Evolutionary conservation across 2,113 vertebrate species (phyloP), one percentile per base, ranked within the genome.

Genomic region (Alligator sinensis): DNA sequence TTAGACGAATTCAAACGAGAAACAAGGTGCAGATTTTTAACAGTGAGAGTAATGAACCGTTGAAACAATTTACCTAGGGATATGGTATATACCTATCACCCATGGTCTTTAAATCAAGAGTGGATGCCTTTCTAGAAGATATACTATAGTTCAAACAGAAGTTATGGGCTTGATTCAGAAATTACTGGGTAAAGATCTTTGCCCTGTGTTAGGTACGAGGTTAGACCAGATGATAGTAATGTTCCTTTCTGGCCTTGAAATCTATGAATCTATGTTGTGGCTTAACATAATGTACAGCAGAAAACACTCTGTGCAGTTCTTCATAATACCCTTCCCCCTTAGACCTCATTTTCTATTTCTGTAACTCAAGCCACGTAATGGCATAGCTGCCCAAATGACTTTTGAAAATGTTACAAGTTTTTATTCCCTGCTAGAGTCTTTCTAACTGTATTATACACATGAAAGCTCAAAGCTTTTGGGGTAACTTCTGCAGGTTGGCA

Each of bases 11-110:
- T 95, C 83, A 86, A 1, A 66, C 59, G 30, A 91, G 55, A 88
- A 70, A 34, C 55, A 75, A 94, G 92, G 70, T 66, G 57, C 28
- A 87, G 59, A 55, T 89, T 96, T 93, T 92, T 86, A 94, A n/a
- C 76, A 72, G 59, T 47, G 24, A 93, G 61, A 91, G 21, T 93
- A 95, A 91, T 80, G 76, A 95, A 94, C 59, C 47, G 76, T 80
- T 95, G 93, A 64, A 92, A 92, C 55, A 94, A 94, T 86, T 94
- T 92, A 93, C 91, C 61, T 90, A 59, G 70, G 62, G 84, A 96
- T 93, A n/a, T 72, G 92, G 93, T 95, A 83, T 86, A 86, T 93
- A 94, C 89, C 86, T 89, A 60, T 84, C 91, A 91, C 76, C 27
- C 4, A 1, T 11, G 93, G 84, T 92, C 85, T 75, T 66, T 96